Base-by-base conservation (phyloP, 2,888 invertebrate genomes). In the Torymus auratus region DNA sequence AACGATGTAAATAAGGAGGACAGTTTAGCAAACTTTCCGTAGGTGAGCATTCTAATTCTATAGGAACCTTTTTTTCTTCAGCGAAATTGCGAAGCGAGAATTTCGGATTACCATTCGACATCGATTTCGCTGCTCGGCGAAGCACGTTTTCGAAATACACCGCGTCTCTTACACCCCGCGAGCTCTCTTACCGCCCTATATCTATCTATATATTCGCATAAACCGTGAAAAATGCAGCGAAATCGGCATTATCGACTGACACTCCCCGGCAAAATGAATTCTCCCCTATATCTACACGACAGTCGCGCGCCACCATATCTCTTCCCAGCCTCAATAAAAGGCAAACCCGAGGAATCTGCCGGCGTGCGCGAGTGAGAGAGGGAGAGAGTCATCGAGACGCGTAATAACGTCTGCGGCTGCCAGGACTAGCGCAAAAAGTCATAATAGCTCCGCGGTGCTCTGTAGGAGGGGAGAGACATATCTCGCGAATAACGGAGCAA, bases 351-450 rank as follows among this genome's bases (percentile, higher is more conserved):
- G 67, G 58, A 70, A 58, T 64, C 41, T 10, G 7, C 41, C 41
- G 7, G 17, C n/a, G 23, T 5, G 58, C 20, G 20, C 20, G 20
- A 1, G 20, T 2, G 20, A 20, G 20, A 20, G 20, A 65, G 41
- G 41, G 41, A 41, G 7, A 78, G 64, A 64, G 56, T 77, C 77
- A 77, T 62, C 12, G 78, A 71, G 58, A 73, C 56, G 55, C 41
- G 68, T 68, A 73, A 71, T 71, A 71, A 77, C 56, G 58, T 71
- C 53, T 41, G 67, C 55, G 28, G 53, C 60, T 62, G 11, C n/a
- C 61, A 23, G 50, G 23, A 61, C 20, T 12, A 10, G 15, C 17
- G 4, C 20, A 69, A 69, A 69, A 41, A 53, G 13, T 20, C 52
- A 17, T 14, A 67, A 20, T 55, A 68, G 23, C 53, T 23, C n/a